Evolutionary conservation across 2,797 vertebrate species (phyloP), one percentile per base, ranked within the genome.

Genomic region (Hoplostethus atlanticus): DNA sequence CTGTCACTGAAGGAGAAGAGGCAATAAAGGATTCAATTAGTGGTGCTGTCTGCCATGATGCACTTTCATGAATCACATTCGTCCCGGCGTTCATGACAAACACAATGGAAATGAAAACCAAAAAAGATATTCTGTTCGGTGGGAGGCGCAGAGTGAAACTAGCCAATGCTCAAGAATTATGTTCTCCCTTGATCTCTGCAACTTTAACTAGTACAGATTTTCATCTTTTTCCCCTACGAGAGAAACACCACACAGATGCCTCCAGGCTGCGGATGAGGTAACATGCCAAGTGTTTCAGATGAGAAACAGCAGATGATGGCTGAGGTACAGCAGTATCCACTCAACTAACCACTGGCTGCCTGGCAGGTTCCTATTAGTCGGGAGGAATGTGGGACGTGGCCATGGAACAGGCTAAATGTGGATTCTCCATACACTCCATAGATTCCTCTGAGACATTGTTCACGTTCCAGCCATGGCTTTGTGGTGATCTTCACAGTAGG

Each of bases 1-100:
- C 96, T 98, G 79, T 98, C 97, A 31, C 97, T 98, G 93, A 48
- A 82, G 0, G 0, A 62, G 51, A 86, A 12, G 56, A 82, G 55
- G 55, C 40, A 58, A 70, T 67, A 21, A 62, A 40, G 0, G 46
- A 56, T 55, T 79, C 54, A 64, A 66, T 84, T 66, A 75, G 28
- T 53, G 17, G 36, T n/a, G 52, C 64, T 7, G 16, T 61, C 52
- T 58, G 28, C 55, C 61, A 40, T 53, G 51, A 66, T n/a, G 6
- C 60, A 71, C 58, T 57, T 1, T 0, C 55, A 51, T 46, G 30
- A 66, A 21, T 46, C 21, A 28, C 4, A 30, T 44, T 68, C 38
- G 50, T 51, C 63, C 52, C 12, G n/a, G 47, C 21, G 21, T 21
- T 1, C 21, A 21, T 21, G 21, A 21, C 21, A 21, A 21, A 21